phyloP scores from a whole-genome alignment of 2,888 invertebrate genomes.

The Ceramica pisi region DNA sequence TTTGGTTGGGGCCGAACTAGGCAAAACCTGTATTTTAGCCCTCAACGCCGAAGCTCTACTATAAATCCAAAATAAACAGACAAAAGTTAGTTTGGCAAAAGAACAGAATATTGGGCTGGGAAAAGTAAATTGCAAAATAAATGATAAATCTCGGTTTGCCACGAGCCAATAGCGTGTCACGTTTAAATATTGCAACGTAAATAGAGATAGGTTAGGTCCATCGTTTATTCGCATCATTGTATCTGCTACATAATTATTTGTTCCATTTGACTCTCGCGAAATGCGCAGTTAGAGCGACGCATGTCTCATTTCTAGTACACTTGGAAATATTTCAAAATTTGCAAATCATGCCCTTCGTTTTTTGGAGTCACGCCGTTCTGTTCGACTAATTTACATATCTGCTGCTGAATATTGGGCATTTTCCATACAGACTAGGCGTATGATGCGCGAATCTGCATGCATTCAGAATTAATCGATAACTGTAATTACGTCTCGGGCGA shows the following conservation, averaged over 20 bases:
- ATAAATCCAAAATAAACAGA: background rate
- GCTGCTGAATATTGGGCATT: constrained; percentile 26
- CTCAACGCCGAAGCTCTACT: no score
- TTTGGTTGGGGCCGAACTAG: no score
- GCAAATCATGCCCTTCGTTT: constrained; percentile 46
- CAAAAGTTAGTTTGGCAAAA: no score
- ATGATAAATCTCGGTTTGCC: constrained; percentile 5
- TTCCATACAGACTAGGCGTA: background rate
- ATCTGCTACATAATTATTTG: constrained; percentile 24
- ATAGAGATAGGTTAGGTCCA: constrained; percentile 55
- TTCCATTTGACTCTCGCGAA: constrained; percentile 19
- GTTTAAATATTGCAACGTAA: constrained; percentile 35
- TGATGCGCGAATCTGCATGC: constrained; percentile 7
- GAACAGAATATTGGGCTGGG: no score
- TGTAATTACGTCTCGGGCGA: constrained; percentile 7
- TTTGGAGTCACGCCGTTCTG: constrained; percentile 8
- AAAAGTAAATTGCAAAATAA: constrained; percentile 13
- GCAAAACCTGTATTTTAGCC: no score
- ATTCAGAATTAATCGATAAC: constrained; percentile 8
- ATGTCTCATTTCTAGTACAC: constrained; percentile 11
- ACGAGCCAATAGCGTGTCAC: constrained; percentile 31
- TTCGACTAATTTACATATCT: constrained; percentile 9
- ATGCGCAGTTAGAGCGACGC: constrained; percentile 46
- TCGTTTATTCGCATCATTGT: constrained; percentile 33
- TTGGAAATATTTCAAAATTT: constrained; percentile 41